Base-by-base conservation (phyloP, 2,888 invertebrate species). In the Cancer borealis region DNA sequence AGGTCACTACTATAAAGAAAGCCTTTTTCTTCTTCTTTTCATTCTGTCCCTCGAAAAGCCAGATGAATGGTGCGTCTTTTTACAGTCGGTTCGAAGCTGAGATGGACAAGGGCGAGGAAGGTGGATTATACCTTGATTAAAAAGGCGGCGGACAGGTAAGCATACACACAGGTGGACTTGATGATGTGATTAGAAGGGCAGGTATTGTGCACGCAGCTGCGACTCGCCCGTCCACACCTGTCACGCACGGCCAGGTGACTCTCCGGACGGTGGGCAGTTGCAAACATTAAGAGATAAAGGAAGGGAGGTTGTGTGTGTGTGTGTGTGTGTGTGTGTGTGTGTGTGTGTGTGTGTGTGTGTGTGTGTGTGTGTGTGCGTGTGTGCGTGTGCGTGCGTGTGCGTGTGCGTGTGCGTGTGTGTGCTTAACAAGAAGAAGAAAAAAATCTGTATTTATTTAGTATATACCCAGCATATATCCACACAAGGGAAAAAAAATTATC, bases 91-190 rank as follows among this genome's bases (percentile, higher is more conserved):
- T 12, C 79, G 30, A 79, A 26, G 79, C 79, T 79, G 79, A 79
- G 79, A 14, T 79, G 79, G 79, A 79, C 79, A 79, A 79, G 79
- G 30, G 79, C 30, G 79, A 26, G 79, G 79, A 12, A 73, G 79
- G 79, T 26, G 79, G 79, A 79, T 79, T 79, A 79, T 79, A 79
- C 79, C 30, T 79, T 79, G 79, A 79, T 79, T 79, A 79, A 79
- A 79, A 79, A 79, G 79, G 79, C 79, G 79, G 79, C 79, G 30
- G 79, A 79, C 79, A 79, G 79, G 79, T 79, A 26, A 79, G 79
- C 79, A 79, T 79, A 79, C 79, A 79, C 79, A 79, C 79, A 79
- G 79, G 79, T 79, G 79, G 79, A 21, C 79, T 30, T 30, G 79
- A 79, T 79, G 79, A 79, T 79, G 79, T 79, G 79, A 79, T 79